These are phyloP conservation scores for Tenualosa thibaudeaui DNA, from an alignment of 2,797 vertebrate genomes.

Conservation along the genomic window DNA sequence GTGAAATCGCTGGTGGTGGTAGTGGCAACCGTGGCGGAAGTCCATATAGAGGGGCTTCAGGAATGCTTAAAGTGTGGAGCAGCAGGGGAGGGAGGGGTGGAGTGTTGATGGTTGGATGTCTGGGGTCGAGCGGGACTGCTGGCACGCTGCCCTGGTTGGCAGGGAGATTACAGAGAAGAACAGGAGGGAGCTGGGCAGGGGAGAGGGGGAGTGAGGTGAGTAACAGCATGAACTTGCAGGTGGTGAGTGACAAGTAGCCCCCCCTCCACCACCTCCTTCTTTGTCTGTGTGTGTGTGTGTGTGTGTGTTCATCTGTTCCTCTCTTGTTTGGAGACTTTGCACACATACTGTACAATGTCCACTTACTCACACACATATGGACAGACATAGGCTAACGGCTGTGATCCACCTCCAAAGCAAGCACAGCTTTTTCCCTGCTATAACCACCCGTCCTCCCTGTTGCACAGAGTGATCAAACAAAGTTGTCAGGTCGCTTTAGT, in stretches of 20 bases:
- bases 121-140: conserved; percentile 64
- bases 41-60: neutral
- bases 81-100: neutral
- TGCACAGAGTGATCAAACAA: conserved; percentile 4
- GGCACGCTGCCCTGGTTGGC: conserved; percentile 58
- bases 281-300: conserved; percentile 27
- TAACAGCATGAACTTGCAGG: conserved; percentile 43
- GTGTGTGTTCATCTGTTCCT: conserved; percentile 21
- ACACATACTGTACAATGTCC: neutral
- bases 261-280: neutral
- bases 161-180: conserved; percentile 46
- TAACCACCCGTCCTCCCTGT: conserved; percentile 1
- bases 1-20: conserved; percentile 42
- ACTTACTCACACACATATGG: neutral
- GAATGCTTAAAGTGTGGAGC: neutral
- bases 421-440: neutral
- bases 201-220: conserved; percentile 12
- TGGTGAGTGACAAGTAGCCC: conserved; percentile 65
- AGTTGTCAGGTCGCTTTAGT: conserved; percentile 13
- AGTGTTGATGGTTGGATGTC: conserved; percentile 8
- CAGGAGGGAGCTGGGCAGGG: neutral
- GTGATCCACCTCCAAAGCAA: conserved; percentile 12
- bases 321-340: conserved; percentile 2
- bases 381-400: neutral
- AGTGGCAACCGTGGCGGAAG: conserved; percentile 1